Conservation (phyloP, 1,140 invertebrate genomes). For the Drosophila orena region DNA sequence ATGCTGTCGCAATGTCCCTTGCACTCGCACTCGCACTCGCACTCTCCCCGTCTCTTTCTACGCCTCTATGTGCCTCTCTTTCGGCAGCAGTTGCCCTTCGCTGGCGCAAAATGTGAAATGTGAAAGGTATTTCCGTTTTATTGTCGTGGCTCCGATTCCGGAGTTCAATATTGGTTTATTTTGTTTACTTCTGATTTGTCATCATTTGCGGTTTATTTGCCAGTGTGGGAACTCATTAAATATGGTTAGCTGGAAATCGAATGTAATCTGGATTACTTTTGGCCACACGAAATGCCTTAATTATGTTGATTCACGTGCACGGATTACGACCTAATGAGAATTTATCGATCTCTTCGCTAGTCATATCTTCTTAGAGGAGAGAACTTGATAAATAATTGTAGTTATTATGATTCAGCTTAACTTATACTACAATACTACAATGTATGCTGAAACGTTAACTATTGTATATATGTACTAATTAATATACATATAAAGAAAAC, state of each 20-base stretch:
- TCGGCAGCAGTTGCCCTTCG: conserved; percentile 59
- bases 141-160: conserved; percentile 35
- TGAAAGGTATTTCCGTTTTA: conserved; percentile 73
- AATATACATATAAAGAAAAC: too few species aligned
- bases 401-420: too few species aligned
- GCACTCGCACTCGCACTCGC: conserved; percentile 38
- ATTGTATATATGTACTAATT: too few species aligned
- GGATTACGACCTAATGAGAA: not conserved
- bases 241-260: conserved; percentile 18
- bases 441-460: too few species aligned
- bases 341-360: not conserved
- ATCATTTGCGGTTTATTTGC: conserved; percentile 30
- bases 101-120: conserved; percentile 52
- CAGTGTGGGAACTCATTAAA: conserved; percentile 28
- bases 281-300: conserved; percentile 11
- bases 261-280: conserved; percentile 16
- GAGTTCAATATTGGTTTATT: conserved; percentile 55
- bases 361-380: too few species aligned
- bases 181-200: conserved; percentile 43
- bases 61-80: conserved; percentile 8
- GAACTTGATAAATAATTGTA: too few species aligned
- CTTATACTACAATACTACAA: too few species aligned
- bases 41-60: conserved; percentile 6
- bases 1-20: conserved; percentile 64
- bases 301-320: conserved; percentile 10